phyloP scores from a whole-genome alignment of 2,113 vertebrate species.

The Charina bottae region DNA sequence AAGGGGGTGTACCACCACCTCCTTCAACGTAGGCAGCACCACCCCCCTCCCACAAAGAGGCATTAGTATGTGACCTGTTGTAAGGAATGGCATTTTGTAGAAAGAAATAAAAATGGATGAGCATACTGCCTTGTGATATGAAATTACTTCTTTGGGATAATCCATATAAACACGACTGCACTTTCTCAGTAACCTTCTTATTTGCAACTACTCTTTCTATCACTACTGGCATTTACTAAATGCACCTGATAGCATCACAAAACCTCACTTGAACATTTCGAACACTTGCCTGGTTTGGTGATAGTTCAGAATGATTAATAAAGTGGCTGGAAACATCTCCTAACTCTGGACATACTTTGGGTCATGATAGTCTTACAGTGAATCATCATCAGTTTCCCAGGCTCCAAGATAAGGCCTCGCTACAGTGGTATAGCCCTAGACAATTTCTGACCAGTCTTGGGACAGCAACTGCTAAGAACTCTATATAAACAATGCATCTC shows the following conservation, averaged over 20 bases:
- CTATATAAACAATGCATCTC: background rate
- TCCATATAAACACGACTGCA: no score
- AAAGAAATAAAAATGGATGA: no score
- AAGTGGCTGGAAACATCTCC: background rate
- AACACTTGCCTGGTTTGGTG: background rate
- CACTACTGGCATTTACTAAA: background rate
- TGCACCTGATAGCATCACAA: background rate
- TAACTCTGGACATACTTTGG: background rate
- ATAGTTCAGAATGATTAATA: background rate
- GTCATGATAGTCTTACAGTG: background rate
- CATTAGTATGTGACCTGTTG: no score
- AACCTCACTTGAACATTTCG: background rate
- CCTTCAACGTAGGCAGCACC: no score
- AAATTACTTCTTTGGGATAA: background rate
- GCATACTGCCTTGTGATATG: background rate
- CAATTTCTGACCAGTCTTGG: background rate
- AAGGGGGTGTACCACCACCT: background rate
- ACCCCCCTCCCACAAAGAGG: no score
- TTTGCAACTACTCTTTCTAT: background rate
- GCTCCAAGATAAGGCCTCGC: background rate
- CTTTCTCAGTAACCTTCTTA: background rate
- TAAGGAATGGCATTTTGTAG: no score
- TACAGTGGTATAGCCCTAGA: background rate
- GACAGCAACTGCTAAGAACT: background rate
- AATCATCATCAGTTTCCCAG: background rate